Evolutionary conservation across 2,888 invertebrate genomes (phyloP), one percentile per base, ranked within the genome.

Genomic region (Hyalella azteca): DNA sequence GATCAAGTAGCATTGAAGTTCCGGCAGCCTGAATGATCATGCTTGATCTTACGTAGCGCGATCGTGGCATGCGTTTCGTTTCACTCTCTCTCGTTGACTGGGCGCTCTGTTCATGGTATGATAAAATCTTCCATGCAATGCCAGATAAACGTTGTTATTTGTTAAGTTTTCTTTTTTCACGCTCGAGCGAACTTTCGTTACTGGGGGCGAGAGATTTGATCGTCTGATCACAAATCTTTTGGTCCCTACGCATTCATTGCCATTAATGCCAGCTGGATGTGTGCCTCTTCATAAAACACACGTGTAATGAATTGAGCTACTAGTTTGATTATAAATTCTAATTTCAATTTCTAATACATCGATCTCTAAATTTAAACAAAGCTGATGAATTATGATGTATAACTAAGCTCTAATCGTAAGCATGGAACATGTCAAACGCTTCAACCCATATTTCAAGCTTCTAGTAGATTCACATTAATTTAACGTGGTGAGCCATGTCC

Each of bases 131-230:
- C 66, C 22, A 66, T 66, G 66, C 39, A 36, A 66, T 66, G 36
- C 66, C 2, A 66, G 66, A 66, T 66, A 36, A 66, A 66, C 36
- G 39, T 19, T 66, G 66, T 29, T 66, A 66, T 66, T 66, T 66
- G 32, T 36, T 36, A 39, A 66, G 66, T 66, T 66, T 66, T 36
- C 66, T 66, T 66, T 66, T 66, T 66, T 66, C 66, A 66, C 66
- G 66, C 66, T 66, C 66, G 29, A 66, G 36, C 66, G 66, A 66
- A 29, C 66, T 66, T 66, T 66, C 66, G 66, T 66, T 36, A 66
- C 66, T 66, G 66, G 36, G 66, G 39, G 19, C 36, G 66, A 59
- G 59, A 32, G 59, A 26, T 36, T 4, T 11, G 36, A 66, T 32
- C 32, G 66, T 36, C 66, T 66, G 66, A 66, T 66, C 66, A 11